Conservation (phyloP, 2,888 invertebrate species). For the Hedya salicella region DNA sequence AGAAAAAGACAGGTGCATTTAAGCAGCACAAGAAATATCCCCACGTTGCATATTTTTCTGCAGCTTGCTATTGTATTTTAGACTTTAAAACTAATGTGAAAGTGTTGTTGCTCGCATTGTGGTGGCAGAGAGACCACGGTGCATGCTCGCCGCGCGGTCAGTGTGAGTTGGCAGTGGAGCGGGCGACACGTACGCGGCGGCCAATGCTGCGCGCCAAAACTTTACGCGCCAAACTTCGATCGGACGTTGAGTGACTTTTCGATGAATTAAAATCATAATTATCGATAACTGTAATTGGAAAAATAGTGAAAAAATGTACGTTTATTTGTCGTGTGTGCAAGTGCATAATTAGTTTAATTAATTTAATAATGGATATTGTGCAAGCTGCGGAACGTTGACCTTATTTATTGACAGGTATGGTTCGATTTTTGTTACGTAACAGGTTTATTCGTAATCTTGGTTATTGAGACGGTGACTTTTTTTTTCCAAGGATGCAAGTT, state of each 20-base stretch:
- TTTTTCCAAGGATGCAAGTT: constrained; percentile 14
- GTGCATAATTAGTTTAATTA: constrained; percentile 39
- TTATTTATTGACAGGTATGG: constrained; percentile 41
- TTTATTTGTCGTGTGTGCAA: constrained; percentile 20
- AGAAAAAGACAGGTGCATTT: background rate
- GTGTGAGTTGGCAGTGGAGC: constrained; percentile 47
- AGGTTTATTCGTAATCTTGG: constrained; percentile 37
- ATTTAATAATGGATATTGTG: constrained; percentile 41
- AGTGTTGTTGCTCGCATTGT: background rate
- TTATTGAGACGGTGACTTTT: constrained; percentile 25
- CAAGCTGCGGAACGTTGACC: constrained; percentile 36
- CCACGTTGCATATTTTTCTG: constrained; percentile 28
- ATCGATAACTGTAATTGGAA: background rate
- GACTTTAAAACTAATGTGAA: background rate
- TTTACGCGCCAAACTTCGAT: constrained; percentile 46
- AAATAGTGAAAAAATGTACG: constrained; percentile 20
- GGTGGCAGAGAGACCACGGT: constrained; percentile 34
- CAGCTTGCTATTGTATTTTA: background rate
- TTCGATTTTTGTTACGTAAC: constrained; percentile 39
- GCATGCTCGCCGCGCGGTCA: constrained; percentile 43
- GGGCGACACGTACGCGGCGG: constrained; percentile 41
- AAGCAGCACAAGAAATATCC: constrained; percentile 17
- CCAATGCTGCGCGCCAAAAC: constrained; percentile 44
- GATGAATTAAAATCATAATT: constrained; percentile 8
- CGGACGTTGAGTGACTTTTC: constrained; percentile 34